phyloP scores from a whole-genome alignment of 2,797 vertebrate species.

The Sebastes oblongus region DNA sequence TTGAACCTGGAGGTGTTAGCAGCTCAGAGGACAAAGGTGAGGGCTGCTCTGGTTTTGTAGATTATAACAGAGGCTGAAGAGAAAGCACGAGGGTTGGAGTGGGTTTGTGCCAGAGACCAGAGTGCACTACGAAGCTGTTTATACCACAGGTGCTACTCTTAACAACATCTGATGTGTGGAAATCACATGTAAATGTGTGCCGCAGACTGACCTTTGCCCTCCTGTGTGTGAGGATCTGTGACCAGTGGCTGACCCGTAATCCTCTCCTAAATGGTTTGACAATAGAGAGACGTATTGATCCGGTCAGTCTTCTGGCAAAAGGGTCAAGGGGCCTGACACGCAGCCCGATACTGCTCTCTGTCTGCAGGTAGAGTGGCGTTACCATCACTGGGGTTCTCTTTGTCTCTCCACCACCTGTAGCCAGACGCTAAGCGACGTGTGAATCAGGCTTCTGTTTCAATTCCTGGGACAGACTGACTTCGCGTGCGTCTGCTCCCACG shows the following conservation, averaged over 20 bases:
- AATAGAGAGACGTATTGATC: conserved; percentile 82
- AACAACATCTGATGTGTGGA: conserved; percentile 52
- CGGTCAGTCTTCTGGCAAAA: conserved; percentile 54
- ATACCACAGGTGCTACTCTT: conserved; percentile 59
- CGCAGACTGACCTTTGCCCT: conserved; percentile 71
- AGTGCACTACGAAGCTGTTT: conserved; percentile 1
- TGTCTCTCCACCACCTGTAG: conserved; percentile 39
- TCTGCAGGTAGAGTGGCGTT: conserved; percentile 53
- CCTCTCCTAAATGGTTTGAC: conserved; percentile 79
- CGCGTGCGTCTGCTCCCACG: conserved; percentile 8
- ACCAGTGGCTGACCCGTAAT: conserved; percentile 78
- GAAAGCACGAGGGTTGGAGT: background rate
- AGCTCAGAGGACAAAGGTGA: conserved; percentile 48
- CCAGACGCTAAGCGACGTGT: background rate
- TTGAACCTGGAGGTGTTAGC: conserved; percentile 62
- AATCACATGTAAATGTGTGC: conserved; percentile 68
- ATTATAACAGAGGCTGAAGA: conserved; percentile 21
- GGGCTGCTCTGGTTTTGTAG: conserved; percentile 22
- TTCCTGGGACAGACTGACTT: conserved; percentile 14
- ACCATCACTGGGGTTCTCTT: conserved; percentile 1
- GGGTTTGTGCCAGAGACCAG: background rate
- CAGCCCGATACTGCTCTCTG: conserved; percentile 19
- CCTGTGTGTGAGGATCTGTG: conserved; percentile 70
- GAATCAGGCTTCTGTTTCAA: conserved; percentile 32
- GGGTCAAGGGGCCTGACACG: conserved; percentile 64